These are phyloP conservation scores for Acleris sparsana DNA, from an alignment of 2,888 invertebrate genomes.

Conservation along the genomic window DNA sequence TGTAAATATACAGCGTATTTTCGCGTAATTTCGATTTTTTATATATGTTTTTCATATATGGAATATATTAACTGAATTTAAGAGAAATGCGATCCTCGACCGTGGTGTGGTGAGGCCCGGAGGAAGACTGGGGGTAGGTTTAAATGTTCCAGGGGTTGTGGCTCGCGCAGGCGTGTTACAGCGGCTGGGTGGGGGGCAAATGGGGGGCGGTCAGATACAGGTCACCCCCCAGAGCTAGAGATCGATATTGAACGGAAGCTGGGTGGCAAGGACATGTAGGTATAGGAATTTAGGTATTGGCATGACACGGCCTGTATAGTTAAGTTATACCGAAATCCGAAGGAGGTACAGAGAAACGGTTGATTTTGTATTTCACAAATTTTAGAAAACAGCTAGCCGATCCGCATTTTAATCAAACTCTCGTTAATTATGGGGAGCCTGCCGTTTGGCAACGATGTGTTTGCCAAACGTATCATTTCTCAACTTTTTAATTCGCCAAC, in stretches of 20 bases:
- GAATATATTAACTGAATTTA: constrained; percentile 41
- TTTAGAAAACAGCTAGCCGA: too few species aligned
- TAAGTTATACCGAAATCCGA: too few species aligned
- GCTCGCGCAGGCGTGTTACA: constrained; percentile 64
- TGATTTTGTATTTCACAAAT: too few species aligned
- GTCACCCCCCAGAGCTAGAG: constrained; percentile 18
- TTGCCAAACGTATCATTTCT: too few species aligned
- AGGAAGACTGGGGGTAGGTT: constrained; percentile 55
- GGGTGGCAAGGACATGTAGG: not conserved
- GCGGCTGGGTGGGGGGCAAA: constrained; percentile 62
- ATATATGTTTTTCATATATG: constrained; percentile 76
- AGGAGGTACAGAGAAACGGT: too few species aligned
- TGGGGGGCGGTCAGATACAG: constrained; percentile 49
- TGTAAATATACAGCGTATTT: constrained; percentile 49
- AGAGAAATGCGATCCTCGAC: constrained; percentile 41
- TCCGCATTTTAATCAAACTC: too few species aligned
- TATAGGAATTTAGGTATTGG: not conserved
- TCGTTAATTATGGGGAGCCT: too few species aligned
- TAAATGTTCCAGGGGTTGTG: constrained; percentile 47
- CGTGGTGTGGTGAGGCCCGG: constrained; percentile 47
- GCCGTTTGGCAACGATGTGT: too few species aligned
- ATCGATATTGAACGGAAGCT: constrained; percentile 28
- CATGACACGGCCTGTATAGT: too few species aligned
- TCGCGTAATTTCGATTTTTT: constrained; percentile 54
- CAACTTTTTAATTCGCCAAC: too few species aligned